Evolutionary conservation across 2,797 vertebrate genomes (phyloP).

Genomic region (Mastacembelus armatus): DNA sequence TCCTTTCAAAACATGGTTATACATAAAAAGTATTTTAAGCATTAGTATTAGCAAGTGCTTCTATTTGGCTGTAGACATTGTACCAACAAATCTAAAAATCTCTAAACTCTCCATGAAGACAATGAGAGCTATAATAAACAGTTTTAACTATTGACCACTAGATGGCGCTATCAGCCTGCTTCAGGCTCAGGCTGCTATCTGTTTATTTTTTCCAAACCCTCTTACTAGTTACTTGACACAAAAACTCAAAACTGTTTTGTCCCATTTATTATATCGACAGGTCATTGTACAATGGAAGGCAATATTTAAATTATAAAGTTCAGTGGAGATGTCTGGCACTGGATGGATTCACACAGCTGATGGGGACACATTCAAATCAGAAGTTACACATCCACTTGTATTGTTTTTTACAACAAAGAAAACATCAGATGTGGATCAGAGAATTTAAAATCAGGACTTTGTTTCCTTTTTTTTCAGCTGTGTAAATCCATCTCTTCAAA

Average conservation of each 20-base stretch:
- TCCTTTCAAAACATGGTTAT: background rate
- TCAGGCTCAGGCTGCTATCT: background rate
- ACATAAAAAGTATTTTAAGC: background rate
- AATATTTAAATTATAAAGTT: constrained; percentile 84
- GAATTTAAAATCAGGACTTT: background rate
- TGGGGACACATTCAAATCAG: constrained; percentile 12
- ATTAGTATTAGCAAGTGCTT: background rate
- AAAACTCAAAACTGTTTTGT: constrained; percentile 47
- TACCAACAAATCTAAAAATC: background rate
- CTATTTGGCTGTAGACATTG: background rate
- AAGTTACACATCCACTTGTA: background rate
- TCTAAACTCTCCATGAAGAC: background rate
- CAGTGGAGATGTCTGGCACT: constrained; percentile 56
- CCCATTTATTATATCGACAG: constrained; percentile 83
- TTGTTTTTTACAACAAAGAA: constrained; percentile 24
- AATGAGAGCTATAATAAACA: background rate
- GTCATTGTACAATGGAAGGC: constrained; percentile 79
- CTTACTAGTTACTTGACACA: no score
- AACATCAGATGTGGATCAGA: constrained; percentile 30
- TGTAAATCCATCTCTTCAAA: constrained; percentile 64
- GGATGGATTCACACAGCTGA: constrained; percentile 57
- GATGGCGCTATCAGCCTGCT: constrained; percentile 37
- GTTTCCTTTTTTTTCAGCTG: background rate
- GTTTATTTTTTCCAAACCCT: no score
- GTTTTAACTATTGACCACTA: constrained; percentile 36